A percentile compares a stretch with the other conserved stretches of the same genome.
phyloP scores from a whole-genome alignment of 2,113 vertebrate species.

The Formicarius rufipectus region DNA sequence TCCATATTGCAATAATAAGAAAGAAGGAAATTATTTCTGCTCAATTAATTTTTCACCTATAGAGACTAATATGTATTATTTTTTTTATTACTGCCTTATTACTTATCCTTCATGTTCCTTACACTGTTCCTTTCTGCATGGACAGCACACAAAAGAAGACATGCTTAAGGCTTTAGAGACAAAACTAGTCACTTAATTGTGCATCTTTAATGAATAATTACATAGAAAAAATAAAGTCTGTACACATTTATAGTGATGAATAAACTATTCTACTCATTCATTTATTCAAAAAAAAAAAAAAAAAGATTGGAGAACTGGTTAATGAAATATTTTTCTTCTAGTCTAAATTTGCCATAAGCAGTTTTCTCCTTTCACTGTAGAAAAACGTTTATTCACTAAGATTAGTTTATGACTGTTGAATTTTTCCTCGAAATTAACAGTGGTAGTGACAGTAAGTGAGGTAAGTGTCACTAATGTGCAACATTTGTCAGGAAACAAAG shows the following conservation, averaged over 20 bases:
- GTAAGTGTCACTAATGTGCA: not conserved
- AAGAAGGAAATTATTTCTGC: not conserved
- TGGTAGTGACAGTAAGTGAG: not conserved
- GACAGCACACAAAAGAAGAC: not conserved
- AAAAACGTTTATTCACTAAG: not conserved
- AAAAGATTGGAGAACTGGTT: not conserved
- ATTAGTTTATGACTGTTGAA: not conserved
- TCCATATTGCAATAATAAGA: not conserved
- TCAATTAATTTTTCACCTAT: not conserved
- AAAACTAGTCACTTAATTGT: not conserved
- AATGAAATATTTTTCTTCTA: not conserved
- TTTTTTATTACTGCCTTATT: not conserved
- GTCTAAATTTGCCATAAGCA: not conserved
- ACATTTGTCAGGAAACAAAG: not conserved
- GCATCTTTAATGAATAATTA: not conserved
- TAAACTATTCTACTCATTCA: not conserved
- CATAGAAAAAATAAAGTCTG: not conserved
- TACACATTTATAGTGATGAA: not conserved
- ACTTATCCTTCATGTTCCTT: not conserved
- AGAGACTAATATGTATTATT: not conserved
- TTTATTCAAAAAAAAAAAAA: not conserved
- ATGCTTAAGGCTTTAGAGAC: not conserved
- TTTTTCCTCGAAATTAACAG: not conserved
- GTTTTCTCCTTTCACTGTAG: fast-evolving
- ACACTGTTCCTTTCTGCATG: not conserved